These are phyloP conservation scores for Pocillopora grandis DNA, from an alignment of 92 coral and sea anemone genomes.

Conservation along the genomic window DNA sequence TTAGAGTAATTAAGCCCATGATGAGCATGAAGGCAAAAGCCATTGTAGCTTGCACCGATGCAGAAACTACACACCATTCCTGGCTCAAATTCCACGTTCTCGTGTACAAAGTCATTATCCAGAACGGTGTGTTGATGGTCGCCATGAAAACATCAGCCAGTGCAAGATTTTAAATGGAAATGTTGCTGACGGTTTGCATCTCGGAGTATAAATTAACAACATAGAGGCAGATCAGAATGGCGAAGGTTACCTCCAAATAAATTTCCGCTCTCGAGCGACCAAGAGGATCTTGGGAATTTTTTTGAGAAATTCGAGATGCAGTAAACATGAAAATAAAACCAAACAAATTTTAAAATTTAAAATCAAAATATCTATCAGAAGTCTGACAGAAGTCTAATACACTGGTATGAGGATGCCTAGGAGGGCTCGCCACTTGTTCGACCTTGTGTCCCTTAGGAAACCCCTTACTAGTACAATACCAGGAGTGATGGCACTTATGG, in stretches of 20 bases:
- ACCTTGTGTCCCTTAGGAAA: too few species aligned
- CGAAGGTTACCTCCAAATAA: slow-evolving; percentile 41
- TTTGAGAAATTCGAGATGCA: too few species aligned
- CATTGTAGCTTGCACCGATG: slow-evolving; percentile 38
- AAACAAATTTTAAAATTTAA: too few species aligned
- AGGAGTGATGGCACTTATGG: too few species aligned
- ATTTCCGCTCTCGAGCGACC: slow-evolving; percentile 39
- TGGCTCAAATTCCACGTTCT: slow-evolving; percentile 53
- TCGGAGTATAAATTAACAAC: slow-evolving; percentile 51
- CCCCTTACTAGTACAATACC: too few species aligned
- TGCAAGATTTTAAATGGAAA: slow-evolving; percentile 62
- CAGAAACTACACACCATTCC: slow-evolving; percentile 52
- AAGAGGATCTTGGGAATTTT: slow-evolving; percentile 40
- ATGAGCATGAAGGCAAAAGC: slow-evolving; percentile 51
- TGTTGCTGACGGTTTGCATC: slow-evolving; percentile 44
- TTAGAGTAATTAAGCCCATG: slow-evolving; percentile 56
- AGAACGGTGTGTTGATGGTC: slow-evolving; percentile 53
- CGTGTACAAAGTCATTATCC: slow-evolving; percentile 41
- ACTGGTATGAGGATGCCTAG: too few species aligned
- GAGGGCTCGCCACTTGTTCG: too few species aligned
- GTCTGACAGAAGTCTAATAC: too few species aligned
- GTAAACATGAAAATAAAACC: too few species aligned
- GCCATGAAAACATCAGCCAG: slow-evolving; percentile 64
- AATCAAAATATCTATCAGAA: too few species aligned
- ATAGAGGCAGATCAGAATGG: slow-evolving; percentile 47